Evolutionary conservation across 1,140 invertebrate species (phyloP).

Genomic region (Drosophila kanapiae): DNA sequence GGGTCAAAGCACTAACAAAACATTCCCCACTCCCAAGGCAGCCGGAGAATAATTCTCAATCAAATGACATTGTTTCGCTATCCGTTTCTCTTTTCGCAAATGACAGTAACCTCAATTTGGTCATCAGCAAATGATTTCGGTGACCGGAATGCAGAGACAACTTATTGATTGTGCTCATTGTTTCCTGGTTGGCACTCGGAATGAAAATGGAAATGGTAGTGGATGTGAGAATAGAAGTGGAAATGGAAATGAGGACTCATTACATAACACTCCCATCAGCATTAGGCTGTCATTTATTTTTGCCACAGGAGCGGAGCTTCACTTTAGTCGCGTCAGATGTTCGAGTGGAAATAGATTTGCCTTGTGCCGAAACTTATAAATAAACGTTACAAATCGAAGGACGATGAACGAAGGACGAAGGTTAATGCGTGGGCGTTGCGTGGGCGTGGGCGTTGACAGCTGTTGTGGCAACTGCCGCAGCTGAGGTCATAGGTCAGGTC

Average conservation of each 20-base stretch:
- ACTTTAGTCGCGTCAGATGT: conserved; percentile 31
- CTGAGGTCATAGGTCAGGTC: conserved; percentile 55
- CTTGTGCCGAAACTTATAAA: conserved; percentile 39
- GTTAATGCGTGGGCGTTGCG: conserved; percentile 45
- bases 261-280: conserved; percentile 63
- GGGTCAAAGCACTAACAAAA: conserved; percentile 37
- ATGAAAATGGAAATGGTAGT: conserved; percentile 11
- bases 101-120: conserved; percentile 53
- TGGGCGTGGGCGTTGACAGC: conserved; percentile 47
- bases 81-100: conserved; percentile 44
- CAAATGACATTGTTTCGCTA: conserved; percentile 54
- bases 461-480: conserved; percentile 37
- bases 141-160: conserved; percentile 55
- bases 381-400: conserved; percentile 32
- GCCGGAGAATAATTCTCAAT: conserved; percentile 46
- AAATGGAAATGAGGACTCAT: conserved; percentile 44
- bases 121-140: conserved; percentile 58
- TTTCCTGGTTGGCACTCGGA: conserved; percentile 47
- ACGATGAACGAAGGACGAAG: conserved; percentile 19
- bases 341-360: conserved; percentile 29
- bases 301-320: conserved; percentile 17
- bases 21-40: conserved; percentile 5
- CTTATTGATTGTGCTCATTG: conserved; percentile 60
- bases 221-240: conserved; percentile 11
- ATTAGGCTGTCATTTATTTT: conserved; percentile 44